phyloP scores from a whole-genome alignment of 2,888 invertebrate genomes.

The Spisula solida region DNA sequence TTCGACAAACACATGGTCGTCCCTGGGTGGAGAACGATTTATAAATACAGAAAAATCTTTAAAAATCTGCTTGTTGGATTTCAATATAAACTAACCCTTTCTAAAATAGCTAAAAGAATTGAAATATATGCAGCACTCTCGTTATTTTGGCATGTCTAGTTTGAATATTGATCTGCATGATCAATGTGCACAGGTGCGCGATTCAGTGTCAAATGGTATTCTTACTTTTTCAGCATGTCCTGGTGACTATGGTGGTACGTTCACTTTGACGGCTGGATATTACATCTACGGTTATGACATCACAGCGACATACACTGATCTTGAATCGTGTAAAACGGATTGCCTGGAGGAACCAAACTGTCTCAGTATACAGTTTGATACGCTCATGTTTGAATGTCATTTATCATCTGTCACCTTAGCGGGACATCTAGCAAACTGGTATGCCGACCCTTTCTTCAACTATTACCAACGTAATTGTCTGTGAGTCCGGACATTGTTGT shows the following conservation, averaged over 20 bases:
- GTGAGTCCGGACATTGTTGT: neutral
- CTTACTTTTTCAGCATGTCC: slow-evolving; percentile 46
- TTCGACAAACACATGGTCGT: too few relatives aligned
- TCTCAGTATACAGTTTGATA: slow-evolving; percentile 28
- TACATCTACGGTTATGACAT: neutral
- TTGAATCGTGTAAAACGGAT: neutral
- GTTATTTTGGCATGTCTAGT: too few relatives aligned
- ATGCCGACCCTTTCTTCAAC: slow-evolving; percentile 5
- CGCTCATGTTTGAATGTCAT: neutral
- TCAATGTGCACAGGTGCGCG: too few relatives aligned
- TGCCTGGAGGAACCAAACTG: slow-evolving; percentile 19
- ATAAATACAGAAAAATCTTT: too few relatives aligned
- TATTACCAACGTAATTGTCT: slow-evolving; percentile 47
- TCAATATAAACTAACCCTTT: too few relatives aligned
- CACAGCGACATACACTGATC: neutral
- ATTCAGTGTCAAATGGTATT: too few relatives aligned
- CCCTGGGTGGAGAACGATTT: too few relatives aligned
- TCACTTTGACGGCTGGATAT: neutral
- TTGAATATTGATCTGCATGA: too few relatives aligned
- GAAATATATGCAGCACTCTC: too few relatives aligned
- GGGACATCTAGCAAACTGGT: neutral
- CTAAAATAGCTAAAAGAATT: too few relatives aligned
- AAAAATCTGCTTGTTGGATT: too few relatives aligned
- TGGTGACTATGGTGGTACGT: slow-evolving; percentile 24
- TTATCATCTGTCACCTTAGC: neutral